Conservation (phyloP, 2,113 vertebrate genomes). For the Leptosomus discolor region DNA sequence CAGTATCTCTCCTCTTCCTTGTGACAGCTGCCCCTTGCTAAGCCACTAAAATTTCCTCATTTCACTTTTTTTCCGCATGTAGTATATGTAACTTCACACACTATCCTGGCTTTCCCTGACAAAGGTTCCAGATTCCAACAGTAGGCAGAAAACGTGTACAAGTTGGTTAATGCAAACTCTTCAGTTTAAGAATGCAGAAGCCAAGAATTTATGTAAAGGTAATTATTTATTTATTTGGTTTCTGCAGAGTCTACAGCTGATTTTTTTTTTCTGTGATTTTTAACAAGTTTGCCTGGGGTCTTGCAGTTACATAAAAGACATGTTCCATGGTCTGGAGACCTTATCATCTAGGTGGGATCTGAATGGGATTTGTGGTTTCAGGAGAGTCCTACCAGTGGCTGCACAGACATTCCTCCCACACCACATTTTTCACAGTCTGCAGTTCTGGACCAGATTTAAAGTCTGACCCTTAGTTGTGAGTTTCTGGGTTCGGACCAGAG, state of each 20-base stretch:
- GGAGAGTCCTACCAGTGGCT: not conserved
- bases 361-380: not conserved
- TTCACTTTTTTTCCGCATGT: not conserved
- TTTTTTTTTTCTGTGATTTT: not conserved
- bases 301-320: not conserved
- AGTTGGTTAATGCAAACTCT: conserved; percentile 32
- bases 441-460: not conserved
- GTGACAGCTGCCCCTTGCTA: not conserved
- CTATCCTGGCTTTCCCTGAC: not conserved
- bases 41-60: not conserved
- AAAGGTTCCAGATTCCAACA: not conserved
- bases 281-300: not conserved
- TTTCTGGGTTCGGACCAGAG: not conserved
- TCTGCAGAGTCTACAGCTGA: not conserved
- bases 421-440: not conserved
- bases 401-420: not conserved
- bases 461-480: not conserved
- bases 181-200: conserved; percentile 51
- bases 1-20: not conserved
- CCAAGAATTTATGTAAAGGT: conserved; percentile 24
- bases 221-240: conserved; percentile 10
- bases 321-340: not conserved
- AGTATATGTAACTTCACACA: not conserved
- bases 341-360: not conserved
- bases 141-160: not conserved